A percentile compares a stretch with the other conserved stretches of the same genome.
phyloP scores from a whole-genome alignment of 2,797 vertebrate genomes.

The Xenopus petersii region DNA sequence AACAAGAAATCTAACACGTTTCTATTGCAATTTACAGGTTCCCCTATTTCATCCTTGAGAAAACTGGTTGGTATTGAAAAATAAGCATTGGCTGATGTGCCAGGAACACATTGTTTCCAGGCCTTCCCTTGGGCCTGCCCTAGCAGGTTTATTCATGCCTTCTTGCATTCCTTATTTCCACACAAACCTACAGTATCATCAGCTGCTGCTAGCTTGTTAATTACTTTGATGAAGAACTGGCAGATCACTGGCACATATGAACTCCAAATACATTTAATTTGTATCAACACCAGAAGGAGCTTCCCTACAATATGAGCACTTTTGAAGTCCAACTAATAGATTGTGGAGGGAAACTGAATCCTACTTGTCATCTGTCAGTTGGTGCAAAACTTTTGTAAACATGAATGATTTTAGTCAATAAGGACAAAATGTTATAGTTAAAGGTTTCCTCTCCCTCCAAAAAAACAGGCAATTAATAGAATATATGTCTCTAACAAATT shows the following conservation, averaged over 20 bases:
- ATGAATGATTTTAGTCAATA: too few species aligned
- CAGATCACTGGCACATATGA: slow-evolving; percentile 29
- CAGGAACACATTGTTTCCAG: slow-evolving; percentile 25
- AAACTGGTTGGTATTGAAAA: slow-evolving; percentile 12
- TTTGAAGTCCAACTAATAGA: slow-evolving; percentile 20
- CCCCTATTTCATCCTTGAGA: background rate
- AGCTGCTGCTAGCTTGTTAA: slow-evolving; percentile 25
- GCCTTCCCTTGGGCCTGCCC: background rate
- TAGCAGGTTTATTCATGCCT: slow-evolving; percentile 29
- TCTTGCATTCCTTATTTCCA: slow-evolving; percentile 9
- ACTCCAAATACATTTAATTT: slow-evolving; percentile 43
- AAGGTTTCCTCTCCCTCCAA: too few species aligned
- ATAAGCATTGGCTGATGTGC: slow-evolving; percentile 17
- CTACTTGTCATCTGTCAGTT: slow-evolving; percentile 19
- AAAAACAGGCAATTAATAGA: too few species aligned
- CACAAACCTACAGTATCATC: slow-evolving; percentile 7
- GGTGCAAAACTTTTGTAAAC: slow-evolving; percentile 20
- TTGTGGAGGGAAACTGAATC: slow-evolving; percentile 4
- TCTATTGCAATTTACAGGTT: slow-evolving; percentile 8
- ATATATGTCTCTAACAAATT: too few species aligned
- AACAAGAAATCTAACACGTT: too few species aligned
- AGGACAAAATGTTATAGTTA: too few species aligned
- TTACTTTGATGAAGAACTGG: slow-evolving; percentile 35
- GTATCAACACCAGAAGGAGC: slow-evolving; percentile 39
- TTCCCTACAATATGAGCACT: slow-evolving; percentile 21